A percentile compares a stretch with the other conserved stretches of the same genome.
Conservation (phyloP, 2,888 invertebrate species). For the Mechanitis mazaeus region DNA sequence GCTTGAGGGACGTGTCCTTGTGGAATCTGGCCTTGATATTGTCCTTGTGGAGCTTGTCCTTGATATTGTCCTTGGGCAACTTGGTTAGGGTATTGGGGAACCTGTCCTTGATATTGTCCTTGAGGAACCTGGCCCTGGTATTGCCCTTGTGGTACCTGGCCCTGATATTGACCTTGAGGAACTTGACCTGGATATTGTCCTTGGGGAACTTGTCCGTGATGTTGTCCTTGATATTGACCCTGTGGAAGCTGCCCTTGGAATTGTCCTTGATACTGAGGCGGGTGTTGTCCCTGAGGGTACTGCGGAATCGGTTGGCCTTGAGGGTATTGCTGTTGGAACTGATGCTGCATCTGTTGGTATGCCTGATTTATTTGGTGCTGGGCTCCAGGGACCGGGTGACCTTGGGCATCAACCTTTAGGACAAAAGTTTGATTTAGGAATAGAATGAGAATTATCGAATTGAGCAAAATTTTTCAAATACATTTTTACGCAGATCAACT, state of each 20-base stretch:
- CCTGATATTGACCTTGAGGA: constrained; percentile 17
- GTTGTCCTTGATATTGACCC: constrained; percentile 24
- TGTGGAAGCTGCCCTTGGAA: constrained; percentile 32
- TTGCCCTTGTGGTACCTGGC: constrained; percentile 18
- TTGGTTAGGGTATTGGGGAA: constrained; percentile 18
- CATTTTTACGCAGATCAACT: too few relatives aligned
- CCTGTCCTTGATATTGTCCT: constrained; percentile 20
- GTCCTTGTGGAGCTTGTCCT: constrained; percentile 20
- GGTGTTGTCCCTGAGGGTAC: constrained; percentile 28
- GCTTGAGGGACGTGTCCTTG: constrained; percentile 26
- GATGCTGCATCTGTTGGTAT: constrained; percentile 42
- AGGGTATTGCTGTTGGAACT: constrained; percentile 35
- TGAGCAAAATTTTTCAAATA: too few relatives aligned
- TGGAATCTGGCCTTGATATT: constrained; percentile 20
- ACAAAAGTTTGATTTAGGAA: neutral
- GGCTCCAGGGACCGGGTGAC: constrained; percentile 59
- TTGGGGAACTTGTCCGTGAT: constrained; percentile 25
- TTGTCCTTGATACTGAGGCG: constrained; percentile 31
- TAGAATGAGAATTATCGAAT: too few relatives aligned
- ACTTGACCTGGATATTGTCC: constrained; percentile 18
- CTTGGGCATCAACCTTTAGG: constrained; percentile 58
- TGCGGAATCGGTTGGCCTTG: constrained; percentile 42
- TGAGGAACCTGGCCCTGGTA: constrained; percentile 17
- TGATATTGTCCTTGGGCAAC: constrained; percentile 16
- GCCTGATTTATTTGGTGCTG: constrained; percentile 63